Base-by-base conservation (phyloP, 2,113 vertebrate species). In the Hydrochoerus hydrochaeris region DNA sequence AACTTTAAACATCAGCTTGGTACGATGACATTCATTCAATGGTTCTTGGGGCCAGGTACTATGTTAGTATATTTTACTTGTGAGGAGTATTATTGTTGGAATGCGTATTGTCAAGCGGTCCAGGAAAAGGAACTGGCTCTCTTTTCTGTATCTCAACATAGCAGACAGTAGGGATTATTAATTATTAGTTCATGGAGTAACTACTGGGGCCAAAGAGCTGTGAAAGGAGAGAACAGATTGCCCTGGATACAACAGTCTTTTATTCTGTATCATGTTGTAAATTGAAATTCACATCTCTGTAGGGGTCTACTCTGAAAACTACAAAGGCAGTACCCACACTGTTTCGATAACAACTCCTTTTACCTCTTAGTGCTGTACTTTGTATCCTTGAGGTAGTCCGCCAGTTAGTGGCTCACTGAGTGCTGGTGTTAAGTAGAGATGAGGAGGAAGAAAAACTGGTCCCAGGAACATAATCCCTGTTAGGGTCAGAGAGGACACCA, bases 121-220 rank as follows among this genome's bases (percentile, higher is more conserved):
- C 5, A 10, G 75, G 13, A 3, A 28, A 7, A 44, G 58, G 58
- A 60, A 1, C 10, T 0, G 6, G 22, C 60, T 65, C 28, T 44
- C 35, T 65, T 62, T 30, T 91, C 22, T 20, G 17, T 12, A 2
- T 80, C 41, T 80, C 54, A 26, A 35, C 5, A 13, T 7, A 28
- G 44, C 5, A 17, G 30, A 41, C 7, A 62, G 80, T 0, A 46
- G n/a, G n/a, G 12, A 57, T 41, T 14, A 7, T 10, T 28, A 75
- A 26, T 35, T 35, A 63, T 32, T 46, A 52, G 28, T 1, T 58
- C 82, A 12, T 0, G 7, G 44, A 75, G 19, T 2, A 38, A 49
- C 49, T 52, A 0, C 4, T 0, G 57, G 20, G 24, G 6, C 38
- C 1, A 0, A 28, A 24, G n/a, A 85, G 32, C 58, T 60, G 58